A percentile compares a stretch with the other conserved stretches of the same genome.
Evolutionary conservation across 2,797 vertebrate genomes (phyloP).

Genomic region (Megaceryle alcyon): DNA sequence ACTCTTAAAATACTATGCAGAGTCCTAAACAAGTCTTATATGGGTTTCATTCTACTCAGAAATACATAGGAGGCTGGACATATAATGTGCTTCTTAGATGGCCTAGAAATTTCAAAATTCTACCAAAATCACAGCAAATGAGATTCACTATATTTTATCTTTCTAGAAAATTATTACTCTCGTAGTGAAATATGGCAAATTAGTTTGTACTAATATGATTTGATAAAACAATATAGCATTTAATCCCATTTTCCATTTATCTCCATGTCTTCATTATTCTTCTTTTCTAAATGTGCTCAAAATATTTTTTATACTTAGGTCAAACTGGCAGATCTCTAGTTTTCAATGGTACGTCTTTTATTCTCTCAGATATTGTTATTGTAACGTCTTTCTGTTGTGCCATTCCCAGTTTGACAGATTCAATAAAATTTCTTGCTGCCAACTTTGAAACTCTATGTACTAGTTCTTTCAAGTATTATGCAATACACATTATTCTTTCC

Average conservation of each 20-base stretch:
- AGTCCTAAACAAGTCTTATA: neutral
- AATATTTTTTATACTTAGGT: neutral
- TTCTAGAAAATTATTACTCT: conserved; percentile 5
- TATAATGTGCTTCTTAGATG: neutral
- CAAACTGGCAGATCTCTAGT: neutral
- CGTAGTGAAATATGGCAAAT: neutral
- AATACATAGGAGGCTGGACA: neutral
- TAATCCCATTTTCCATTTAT: conserved; percentile 4
- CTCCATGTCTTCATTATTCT: conserved; percentile 5
- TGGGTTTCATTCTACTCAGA: neutral
- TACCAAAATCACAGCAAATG: neutral
- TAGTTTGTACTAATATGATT: conserved; percentile 9
- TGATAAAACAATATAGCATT: neutral
- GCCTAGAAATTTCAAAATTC: neutral
- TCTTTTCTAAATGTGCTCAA: neutral
- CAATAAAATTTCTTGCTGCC: neutral
- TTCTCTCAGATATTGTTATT: neutral
- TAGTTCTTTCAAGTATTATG: neutral
- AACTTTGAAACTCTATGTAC: neutral
- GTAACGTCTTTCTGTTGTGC: neutral
- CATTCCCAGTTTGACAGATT: neutral
- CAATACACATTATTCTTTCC: neutral
- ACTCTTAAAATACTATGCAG: neutral
- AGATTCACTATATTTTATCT: neutral
- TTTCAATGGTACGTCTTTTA: neutral